Percentiles rank a stretch among this genome's conserved stretches.
Evolutionary conservation across 2,797 vertebrate genomes (phyloP).

Genomic region (Varecia variegata): DNA sequence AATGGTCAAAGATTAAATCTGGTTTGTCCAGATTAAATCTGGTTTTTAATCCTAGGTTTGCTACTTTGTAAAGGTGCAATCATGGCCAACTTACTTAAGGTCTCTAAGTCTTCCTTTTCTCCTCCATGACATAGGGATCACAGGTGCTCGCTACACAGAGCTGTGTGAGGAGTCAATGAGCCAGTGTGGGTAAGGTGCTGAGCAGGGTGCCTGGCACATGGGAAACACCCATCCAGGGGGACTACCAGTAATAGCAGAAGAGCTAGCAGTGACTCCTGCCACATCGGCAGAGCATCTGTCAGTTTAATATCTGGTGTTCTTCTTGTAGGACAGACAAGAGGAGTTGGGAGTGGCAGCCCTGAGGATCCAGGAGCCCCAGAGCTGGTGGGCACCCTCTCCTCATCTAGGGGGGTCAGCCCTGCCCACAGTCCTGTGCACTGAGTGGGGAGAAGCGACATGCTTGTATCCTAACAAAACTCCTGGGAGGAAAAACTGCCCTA

Average conservation of each 20-base stretch:
- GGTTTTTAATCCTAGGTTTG: neutral
- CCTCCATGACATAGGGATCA: neutral
- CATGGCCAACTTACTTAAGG: neutral
- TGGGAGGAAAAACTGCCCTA: neutral
- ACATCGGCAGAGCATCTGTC: neutral
- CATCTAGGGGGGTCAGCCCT: neutral
- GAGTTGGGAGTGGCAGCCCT: neutral
- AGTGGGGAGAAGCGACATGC: neutral
- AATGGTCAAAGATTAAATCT: neutral
- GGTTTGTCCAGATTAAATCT: neutral
- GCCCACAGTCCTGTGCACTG: neutral
- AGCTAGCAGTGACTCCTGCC: too few relatives aligned
- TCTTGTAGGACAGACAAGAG: neutral
- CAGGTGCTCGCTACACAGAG: neutral
- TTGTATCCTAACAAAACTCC: neutral
- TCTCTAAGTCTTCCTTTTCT: neutral
- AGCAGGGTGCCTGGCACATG: neutral
- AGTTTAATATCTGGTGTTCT: neutral
- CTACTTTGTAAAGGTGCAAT: neutral
- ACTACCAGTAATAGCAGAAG: too few relatives aligned
- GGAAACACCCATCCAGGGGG: neutral
- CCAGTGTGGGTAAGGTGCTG: neutral
- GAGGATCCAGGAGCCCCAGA: neutral
- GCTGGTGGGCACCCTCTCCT: neutral
- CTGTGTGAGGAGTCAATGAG: neutral